These are phyloP conservation scores for Sebastolobus alascanus DNA, from an alignment of 2,797 vertebrate species.

Conservation along the genomic window DNA sequence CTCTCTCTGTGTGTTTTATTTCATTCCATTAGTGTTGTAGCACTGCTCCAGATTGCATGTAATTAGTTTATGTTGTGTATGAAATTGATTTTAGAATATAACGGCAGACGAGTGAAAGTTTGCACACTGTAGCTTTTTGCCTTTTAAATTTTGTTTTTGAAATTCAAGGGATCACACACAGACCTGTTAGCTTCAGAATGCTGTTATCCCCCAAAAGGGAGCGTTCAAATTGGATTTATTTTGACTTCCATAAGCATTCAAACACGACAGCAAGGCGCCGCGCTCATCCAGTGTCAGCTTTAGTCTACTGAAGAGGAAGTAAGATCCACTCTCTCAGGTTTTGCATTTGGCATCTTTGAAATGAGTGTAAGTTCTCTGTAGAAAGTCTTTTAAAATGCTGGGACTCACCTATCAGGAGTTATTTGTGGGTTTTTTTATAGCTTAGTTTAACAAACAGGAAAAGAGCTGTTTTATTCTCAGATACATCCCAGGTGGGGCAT, in stretches of 20 bases:
- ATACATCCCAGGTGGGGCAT: constrained; percentile 54
- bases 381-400: constrained; percentile 26
- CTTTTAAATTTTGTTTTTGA: constrained; percentile 21
- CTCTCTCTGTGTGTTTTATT: constrained; percentile 66
- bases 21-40: constrained; percentile 80
- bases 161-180: constrained; percentile 26
- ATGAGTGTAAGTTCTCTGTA: constrained; percentile 32
- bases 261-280: constrained; percentile 30
- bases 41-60: constrained; percentile 37
- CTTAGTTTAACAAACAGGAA: constrained; percentile 41
- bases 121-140: neutral
- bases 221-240: constrained; percentile 60
- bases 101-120: constrained; percentile 11
- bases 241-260: constrained; percentile 46
- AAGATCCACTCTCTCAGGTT: constrained; percentile 42
- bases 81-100: constrained; percentile 40
- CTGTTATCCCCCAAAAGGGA: constrained; percentile 50
- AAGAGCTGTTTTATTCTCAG: constrained; percentile 43
- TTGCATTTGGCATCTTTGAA: constrained; percentile 52
- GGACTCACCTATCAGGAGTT: constrained; percentile 31
- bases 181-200: constrained; percentile 28
- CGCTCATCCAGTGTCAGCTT: constrained; percentile 56
- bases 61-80: constrained; percentile 13
- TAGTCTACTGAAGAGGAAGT: constrained; percentile 35
- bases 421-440: constrained; percentile 1